Conservation (phyloP, 2,113 vertebrate genomes). For the Epinephelus moara region DNA sequence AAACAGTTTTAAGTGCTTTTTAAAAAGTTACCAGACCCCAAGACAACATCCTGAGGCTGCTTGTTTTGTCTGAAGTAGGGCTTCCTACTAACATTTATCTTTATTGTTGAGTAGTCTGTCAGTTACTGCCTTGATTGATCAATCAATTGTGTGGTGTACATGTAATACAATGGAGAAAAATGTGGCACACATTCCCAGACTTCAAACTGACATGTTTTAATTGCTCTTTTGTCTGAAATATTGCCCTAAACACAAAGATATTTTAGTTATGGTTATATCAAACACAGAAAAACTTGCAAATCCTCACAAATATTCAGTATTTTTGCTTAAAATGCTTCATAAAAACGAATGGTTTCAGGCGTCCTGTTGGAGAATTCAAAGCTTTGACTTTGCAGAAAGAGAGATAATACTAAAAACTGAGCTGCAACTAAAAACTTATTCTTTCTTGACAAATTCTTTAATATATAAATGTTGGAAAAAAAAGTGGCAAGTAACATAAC, state of each 20-base stretch:
- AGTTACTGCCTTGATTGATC: background rate
- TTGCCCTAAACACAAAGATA: background rate
- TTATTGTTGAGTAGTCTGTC: background rate
- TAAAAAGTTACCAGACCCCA: background rate
- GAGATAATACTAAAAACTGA: background rate
- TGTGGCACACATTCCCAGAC: background rate
- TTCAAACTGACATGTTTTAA: background rate
- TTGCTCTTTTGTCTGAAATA: background rate
- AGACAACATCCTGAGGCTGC: background rate
- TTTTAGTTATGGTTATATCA: background rate
- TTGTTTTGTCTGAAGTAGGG: background rate
- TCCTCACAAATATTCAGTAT: background rate
- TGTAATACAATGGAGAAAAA: background rate
- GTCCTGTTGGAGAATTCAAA: background rate
- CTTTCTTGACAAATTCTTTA: background rate
- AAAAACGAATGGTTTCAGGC: background rate
- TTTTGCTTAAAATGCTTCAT: background rate
- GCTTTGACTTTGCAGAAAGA: background rate
- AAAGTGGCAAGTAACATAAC: background rate
- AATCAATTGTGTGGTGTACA: too few relatives aligned
- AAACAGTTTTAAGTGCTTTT: background rate
- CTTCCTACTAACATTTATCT: background rate
- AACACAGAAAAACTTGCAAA: background rate
- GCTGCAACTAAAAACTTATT: background rate
- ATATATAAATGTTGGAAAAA: background rate